A percentile compares a stretch with the other conserved stretches of the same genome.
Conservation (phyloP, 2,113 vertebrate genomes). For the Circaetus cinerascens region DNA sequence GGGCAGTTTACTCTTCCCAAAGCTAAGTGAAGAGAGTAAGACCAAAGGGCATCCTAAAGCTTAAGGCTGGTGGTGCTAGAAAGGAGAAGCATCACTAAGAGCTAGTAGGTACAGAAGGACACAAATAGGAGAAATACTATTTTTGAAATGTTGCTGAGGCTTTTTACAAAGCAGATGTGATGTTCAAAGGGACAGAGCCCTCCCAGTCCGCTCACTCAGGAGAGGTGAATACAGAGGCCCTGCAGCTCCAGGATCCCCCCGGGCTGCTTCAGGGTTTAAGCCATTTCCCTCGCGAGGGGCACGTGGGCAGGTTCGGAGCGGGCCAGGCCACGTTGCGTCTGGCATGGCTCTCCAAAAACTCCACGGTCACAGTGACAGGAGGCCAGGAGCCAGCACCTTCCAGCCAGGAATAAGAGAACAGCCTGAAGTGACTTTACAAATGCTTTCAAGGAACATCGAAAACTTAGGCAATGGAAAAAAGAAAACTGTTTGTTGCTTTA, state of each 20-base stretch:
- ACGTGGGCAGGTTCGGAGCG: not conserved
- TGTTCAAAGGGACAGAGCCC: not conserved
- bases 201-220: not conserved
- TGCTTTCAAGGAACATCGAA: not conserved
- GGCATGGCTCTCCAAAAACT: not conserved
- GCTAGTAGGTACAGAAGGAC: not conserved
- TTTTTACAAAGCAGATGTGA: not conserved
- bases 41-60: not conserved
- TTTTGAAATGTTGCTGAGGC: not conserved
- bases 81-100: not conserved
- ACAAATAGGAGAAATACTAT: not conserved
- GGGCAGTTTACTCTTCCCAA: not conserved
- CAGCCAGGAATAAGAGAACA: not conserved
- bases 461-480: not conserved
- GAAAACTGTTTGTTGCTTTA: not conserved
- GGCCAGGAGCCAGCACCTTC: not conserved
- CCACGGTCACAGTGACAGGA: not conserved
- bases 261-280: not conserved
- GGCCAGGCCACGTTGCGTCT: not conserved
- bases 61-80: not conserved
- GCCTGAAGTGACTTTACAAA: not conserved
- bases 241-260: not conserved
- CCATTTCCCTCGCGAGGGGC: rapidly evolving
- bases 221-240: not conserved
- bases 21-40: not conserved